phyloP scores from a whole-genome alignment of 2,113 vertebrate genomes.

The Trichomycterus rosablanca region DNA sequence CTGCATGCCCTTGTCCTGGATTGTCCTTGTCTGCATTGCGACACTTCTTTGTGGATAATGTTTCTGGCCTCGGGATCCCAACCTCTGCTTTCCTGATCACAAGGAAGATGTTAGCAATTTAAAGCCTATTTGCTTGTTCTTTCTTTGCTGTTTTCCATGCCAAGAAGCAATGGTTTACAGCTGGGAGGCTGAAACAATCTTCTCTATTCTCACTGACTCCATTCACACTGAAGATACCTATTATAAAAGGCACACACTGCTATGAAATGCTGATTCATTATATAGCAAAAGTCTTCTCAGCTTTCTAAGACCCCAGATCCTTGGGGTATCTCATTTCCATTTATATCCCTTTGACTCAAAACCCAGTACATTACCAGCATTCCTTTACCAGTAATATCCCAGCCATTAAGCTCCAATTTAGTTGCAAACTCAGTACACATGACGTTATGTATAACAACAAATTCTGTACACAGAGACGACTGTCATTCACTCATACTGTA shows the following conservation, averaged over 20 bases:
- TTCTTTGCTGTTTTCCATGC: conserved; percentile 13
- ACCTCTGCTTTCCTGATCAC: conserved; percentile 19
- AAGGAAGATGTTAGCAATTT: conserved; percentile 31
- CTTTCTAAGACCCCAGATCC: background rate
- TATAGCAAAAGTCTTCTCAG: background rate
- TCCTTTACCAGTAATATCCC: too few relatives aligned
- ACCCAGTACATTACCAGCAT: too few relatives aligned
- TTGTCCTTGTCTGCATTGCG: background rate
- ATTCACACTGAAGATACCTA: background rate
- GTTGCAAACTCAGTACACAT: too few relatives aligned
- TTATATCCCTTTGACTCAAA: background rate
- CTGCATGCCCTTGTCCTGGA: background rate
- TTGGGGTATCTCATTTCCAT: background rate
- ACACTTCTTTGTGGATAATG: conserved; percentile 7
- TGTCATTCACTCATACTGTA: too few relatives aligned
- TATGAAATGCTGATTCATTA: background rate
- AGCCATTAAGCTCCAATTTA: too few relatives aligned
- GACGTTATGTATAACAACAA: too few relatives aligned
- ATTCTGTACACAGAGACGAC: too few relatives aligned
- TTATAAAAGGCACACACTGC: background rate
- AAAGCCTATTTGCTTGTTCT: conserved; percentile 14
- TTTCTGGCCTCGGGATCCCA: conserved; percentile 14
- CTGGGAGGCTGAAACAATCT: background rate
- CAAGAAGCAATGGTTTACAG: conserved; percentile 18
- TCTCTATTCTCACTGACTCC: background rate